Percentiles rank a stretch among this genome's conserved stretches.
Evolutionary conservation across 2,888 invertebrate species (phyloP).

Genomic region (Nebria salina): DNA sequence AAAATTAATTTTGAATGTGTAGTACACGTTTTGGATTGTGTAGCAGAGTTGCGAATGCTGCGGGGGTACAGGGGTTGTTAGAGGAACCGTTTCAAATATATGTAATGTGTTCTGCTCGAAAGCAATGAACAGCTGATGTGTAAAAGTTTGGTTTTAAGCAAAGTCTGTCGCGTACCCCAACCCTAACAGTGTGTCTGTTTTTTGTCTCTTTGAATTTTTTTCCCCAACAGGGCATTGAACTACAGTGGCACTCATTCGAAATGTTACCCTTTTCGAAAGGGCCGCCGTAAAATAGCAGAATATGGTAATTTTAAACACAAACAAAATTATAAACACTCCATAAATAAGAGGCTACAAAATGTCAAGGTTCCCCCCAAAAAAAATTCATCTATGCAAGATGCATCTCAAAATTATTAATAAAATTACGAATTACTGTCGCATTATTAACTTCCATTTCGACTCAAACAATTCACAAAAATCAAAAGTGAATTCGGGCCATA

Average conservation of each 20-base stretch:
- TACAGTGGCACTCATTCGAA: not conserved
- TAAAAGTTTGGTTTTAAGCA: constrained; percentile 23
- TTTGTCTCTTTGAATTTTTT: constrained; percentile 19
- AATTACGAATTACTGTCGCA: too few relatives aligned
- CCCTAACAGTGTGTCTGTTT: not conserved
- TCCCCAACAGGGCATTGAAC: constrained; percentile 41
- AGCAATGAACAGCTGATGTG: constrained; percentile 41
- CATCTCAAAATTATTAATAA: too few relatives aligned
- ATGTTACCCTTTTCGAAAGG: constrained; percentile 31
- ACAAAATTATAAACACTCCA: too few relatives aligned
- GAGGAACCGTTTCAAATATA: constrained; percentile 26
- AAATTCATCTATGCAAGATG: too few relatives aligned
- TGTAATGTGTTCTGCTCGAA: constrained; percentile 25
- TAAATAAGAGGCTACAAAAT: too few relatives aligned
- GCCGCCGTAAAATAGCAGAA: constrained; percentile 22
- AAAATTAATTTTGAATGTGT: too few relatives aligned
- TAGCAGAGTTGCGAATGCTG: constrained; percentile 9
- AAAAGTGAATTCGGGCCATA: too few relatives aligned
- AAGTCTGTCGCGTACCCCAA: constrained; percentile 27
- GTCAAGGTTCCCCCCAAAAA: too few relatives aligned
- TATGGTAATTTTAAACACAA: not conserved
- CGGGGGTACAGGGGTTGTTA: constrained; percentile 7
- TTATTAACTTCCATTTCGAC: too few relatives aligned
- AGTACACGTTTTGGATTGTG: not conserved
- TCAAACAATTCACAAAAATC: too few relatives aligned